phyloP scores from a whole-genome alignment of 1,140 invertebrate species.

The Solenopsis invicta region DNA sequence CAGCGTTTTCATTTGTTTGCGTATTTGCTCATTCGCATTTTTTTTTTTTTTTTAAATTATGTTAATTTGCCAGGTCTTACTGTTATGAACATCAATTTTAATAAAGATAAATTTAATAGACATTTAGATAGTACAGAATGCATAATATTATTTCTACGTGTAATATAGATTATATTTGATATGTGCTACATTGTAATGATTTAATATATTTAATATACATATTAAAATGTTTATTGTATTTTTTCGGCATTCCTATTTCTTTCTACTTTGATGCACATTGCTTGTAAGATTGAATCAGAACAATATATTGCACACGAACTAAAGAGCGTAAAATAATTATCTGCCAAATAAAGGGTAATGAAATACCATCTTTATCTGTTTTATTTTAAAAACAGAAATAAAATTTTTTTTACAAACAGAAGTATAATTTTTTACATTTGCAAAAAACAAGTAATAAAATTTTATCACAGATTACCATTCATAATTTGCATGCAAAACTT shows the following conservation, averaged over 20 bases:
- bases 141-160: not conserved
- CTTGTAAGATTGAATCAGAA: not conserved
- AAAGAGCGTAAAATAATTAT: slow-evolving; percentile 1
- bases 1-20: not conserved
- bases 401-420: not conserved
- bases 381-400: not conserved
- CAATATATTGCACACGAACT: not conserved
- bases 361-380: not conserved
- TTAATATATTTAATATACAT: slow-evolving; percentile 20
- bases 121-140: not conserved
- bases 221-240: slow-evolving; percentile 48
- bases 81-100: slow-evolving; percentile 9
- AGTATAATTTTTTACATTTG: not conserved
- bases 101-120: not conserved
- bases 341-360: not conserved
- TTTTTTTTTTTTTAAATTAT: not conserved
- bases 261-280: not conserved
- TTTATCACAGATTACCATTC: not conserved
- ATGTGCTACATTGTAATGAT: not conserved
- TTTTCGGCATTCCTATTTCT: not conserved
- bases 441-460: not conserved
- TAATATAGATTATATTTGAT: not conserved
- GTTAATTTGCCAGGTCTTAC: slow-evolving; percentile 2
- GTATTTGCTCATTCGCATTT: not conserved
- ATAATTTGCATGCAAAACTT: not conserved